phyloP scores from a whole-genome alignment of 1,140 invertebrate species.

The Hormaphis cornu region DNA sequence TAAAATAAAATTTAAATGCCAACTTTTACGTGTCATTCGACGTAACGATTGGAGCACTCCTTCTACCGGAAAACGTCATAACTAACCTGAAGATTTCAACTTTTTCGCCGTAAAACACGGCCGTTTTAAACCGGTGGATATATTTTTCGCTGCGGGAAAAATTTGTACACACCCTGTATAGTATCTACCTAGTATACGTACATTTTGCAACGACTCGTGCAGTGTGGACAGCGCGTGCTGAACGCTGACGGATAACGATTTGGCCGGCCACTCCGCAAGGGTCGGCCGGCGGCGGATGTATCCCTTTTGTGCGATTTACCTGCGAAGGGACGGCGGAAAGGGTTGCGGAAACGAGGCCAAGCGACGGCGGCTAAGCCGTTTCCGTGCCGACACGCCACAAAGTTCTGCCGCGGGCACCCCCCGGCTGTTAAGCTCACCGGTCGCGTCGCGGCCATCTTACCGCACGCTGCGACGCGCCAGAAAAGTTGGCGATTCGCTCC shows the following conservation, averaged over 20 bases:
- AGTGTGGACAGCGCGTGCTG: not conserved
- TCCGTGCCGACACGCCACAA: conserved; percentile 32
- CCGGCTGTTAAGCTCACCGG: conserved; percentile 21
- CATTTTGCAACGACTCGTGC: too few relatives aligned
- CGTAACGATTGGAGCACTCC: too few relatives aligned
- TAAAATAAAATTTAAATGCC: too few relatives aligned
- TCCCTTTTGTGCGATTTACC: conserved; percentile 13
- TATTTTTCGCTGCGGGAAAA: too few relatives aligned
- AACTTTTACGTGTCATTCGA: too few relatives aligned
- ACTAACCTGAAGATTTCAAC: too few relatives aligned
- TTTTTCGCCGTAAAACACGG: too few relatives aligned
- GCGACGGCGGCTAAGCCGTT: conserved; percentile 21
- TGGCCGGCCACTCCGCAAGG: not conserved
- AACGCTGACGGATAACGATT: conserved; percentile 14
- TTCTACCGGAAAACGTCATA: too few relatives aligned
- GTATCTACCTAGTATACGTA: too few relatives aligned
- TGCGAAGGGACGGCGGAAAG: not conserved
- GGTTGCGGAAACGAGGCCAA: conserved; percentile 8
- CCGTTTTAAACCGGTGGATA: too few relatives aligned
- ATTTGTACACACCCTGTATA: not conserved
- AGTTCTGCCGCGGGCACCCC: too few relatives aligned
- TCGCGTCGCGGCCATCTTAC: conserved; percentile 19
- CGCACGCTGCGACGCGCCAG: conserved; percentile 1
- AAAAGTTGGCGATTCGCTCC: not conserved
- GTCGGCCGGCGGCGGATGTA: conserved; percentile 8